These are phyloP conservation scores for Phocides pigmalion DNA, from an alignment of 1,140 invertebrate species.

Conservation along the genomic window DNA sequence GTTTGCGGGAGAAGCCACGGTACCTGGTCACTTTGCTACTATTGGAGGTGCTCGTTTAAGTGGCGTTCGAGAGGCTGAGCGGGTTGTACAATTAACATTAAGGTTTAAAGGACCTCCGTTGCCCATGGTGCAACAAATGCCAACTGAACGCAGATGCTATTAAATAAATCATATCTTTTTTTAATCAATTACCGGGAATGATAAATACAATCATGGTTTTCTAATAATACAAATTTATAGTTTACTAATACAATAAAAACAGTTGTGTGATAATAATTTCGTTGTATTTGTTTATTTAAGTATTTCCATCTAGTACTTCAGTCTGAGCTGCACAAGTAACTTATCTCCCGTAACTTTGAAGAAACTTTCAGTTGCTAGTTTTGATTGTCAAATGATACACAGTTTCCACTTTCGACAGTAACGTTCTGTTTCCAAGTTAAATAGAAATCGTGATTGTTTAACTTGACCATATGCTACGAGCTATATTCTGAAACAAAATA, in stretches of 20 bases:
- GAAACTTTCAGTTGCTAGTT: conserved; percentile 47
- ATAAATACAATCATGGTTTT: too few species aligned
- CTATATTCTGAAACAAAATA: too few species aligned
- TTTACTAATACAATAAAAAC: too few species aligned
- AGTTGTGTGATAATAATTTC: not conserved
- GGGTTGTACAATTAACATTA: conserved; percentile 86
- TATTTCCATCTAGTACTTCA: conserved; percentile 41
- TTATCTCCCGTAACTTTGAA: conserved; percentile 42
- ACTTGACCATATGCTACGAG: conserved; percentile 1
- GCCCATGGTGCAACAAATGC: conserved; percentile 25
- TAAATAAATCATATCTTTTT: not conserved
- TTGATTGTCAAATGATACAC: conserved; percentile 43
- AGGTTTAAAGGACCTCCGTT: conserved; percentile 83
- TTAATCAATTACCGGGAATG: too few species aligned
- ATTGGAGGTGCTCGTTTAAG: conserved; percentile 88
- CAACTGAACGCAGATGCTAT: conserved; percentile 11
- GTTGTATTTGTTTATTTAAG: conserved; percentile 11
- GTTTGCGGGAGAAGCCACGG: conserved; percentile 93
- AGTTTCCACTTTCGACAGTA: conserved; percentile 18
- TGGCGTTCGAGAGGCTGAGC: conserved; percentile 88
- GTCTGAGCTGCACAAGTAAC: conserved; percentile 39
- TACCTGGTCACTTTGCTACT: conserved; percentile 84
- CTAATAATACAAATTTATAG: too few species aligned
- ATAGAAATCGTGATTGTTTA: conserved; percentile 18
- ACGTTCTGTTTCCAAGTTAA: conserved; percentile 19